Evolutionary conservation across 53 echinoderm and acorn worm genomes (phyloP).

Genomic region (Hippasteria phrygiana): DNA sequence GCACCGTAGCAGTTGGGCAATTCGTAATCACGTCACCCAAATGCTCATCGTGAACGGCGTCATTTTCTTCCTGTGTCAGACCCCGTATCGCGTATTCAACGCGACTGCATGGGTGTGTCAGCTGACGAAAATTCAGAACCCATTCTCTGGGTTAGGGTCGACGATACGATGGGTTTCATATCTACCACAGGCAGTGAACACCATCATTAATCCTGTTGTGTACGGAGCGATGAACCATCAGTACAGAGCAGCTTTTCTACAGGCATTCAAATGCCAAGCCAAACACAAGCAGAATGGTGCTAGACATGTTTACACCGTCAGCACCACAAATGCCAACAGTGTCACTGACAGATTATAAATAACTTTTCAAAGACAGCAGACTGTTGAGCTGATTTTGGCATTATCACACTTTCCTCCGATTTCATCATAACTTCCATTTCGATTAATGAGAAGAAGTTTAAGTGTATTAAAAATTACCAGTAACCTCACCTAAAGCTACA

Average conservation of each 20-base stretch:
- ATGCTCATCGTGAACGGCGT: conserved; percentile 6
- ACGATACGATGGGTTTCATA: not conserved
- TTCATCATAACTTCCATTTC: too few species aligned
- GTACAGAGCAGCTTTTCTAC: not conserved
- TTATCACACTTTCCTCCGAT: too few species aligned
- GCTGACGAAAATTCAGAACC: not conserved
- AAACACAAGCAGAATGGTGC: not conserved
- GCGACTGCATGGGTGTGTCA: not conserved
- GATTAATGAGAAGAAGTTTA: too few species aligned
- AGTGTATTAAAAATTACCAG: too few species aligned
- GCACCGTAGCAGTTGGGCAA: not conserved
- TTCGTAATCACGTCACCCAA: not conserved
- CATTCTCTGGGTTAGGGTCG: not conserved
- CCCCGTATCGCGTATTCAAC: not conserved
- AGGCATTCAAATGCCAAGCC: not conserved
- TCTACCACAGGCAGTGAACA: not conserved
- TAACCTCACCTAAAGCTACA: too few species aligned
- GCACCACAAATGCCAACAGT: too few species aligned
- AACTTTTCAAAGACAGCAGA: too few species aligned
- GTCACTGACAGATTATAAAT: too few species aligned
- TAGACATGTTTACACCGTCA: too few species aligned
- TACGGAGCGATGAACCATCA: not conserved
- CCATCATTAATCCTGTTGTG: not conserved
- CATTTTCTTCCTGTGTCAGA: conserved; percentile 17
- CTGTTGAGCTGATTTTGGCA: too few species aligned